Base-by-base conservation (phyloP, 2,888 invertebrate genomes). In the Lepidonotus clava region DNA sequence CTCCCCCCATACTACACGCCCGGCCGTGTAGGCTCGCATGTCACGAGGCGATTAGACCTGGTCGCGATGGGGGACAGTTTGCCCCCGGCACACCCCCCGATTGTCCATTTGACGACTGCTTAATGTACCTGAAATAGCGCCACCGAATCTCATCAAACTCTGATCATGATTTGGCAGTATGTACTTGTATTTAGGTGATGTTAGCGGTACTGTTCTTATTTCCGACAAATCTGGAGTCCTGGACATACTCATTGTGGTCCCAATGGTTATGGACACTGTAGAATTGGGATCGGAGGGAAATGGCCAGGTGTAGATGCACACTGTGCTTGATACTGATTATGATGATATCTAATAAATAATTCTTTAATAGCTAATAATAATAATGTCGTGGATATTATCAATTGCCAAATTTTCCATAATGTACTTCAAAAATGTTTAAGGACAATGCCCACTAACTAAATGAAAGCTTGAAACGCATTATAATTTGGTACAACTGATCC, bases 81-180 rank as follows among this genome's bases (percentile, higher is more conserved):
- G 38, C 36, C 71, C 71, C 18, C 21, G 18, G 71, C 36, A 71
- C 71, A 71, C 18, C 36, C n/a, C n/a, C 14, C 71, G 38, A 71
- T 71, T 71, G 71, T 71, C 36, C 71, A 71, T 71, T 71, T 71
- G 38, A 71, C 71, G 71, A 34, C 32, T 5, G 36, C 71, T 71
- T 71, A 71, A 71, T 71, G 71, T 34, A 71, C 71, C 38, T 71
- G 71, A 71, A 71, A 71, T 71, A 36, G 71, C 38, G 71, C 71
- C 71, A 71, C 71, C 71, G 36, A 8, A 32, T 71, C 71, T n/a
- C 38, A 71, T 71, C 71, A 71, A 36, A 71, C 0, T 71, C 36
- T 36, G 21, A 34, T 71, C 38, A 71, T 38, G 34, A 38, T 71
- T 71, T 71, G 71, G 71, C 71, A 38, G n/a, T n/a, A n/a, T n/a